A percentile compares a stretch with the other conserved stretches of the same genome.
phyloP scores from a whole-genome alignment of 1,140 invertebrate species.

The Pseudomyrmex gracilis region DNA sequence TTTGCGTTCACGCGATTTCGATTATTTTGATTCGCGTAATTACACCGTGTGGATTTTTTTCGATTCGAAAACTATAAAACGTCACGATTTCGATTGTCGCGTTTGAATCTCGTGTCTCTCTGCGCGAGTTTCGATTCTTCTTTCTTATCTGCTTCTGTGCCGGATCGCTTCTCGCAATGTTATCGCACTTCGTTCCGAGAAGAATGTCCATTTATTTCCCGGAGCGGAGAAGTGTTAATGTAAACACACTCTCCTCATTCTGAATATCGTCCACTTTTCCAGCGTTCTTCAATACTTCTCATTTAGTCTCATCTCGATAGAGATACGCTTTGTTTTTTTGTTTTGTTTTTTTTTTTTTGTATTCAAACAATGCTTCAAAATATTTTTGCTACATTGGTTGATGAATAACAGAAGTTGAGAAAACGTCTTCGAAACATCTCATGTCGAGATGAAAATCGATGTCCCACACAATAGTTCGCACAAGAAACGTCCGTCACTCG shows the following conservation, averaged over 20 bases:
- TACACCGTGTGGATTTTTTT: constrained; percentile 33
- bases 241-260: background rate
- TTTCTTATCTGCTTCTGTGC: constrained; percentile 29
- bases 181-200: constrained; percentile 45
- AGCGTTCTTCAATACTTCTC: background rate
- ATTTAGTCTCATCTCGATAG: constrained; percentile 11
- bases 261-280: constrained; percentile 7
- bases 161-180: constrained; percentile 47
- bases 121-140: constrained; percentile 30
- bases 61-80: background rate
- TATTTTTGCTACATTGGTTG: background rate
- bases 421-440: no score
- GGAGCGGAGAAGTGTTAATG: background rate
- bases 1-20: background rate
- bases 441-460: background rate
- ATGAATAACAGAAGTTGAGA: background rate
- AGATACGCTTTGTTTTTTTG: constrained; percentile 6
- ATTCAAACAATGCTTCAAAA: background rate
- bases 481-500: background rate
- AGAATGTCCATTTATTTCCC: constrained; percentile 17
- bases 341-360: background rate
- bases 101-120: no score
- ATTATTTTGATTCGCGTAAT: constrained; percentile 28
- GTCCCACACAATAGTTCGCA: background rate
- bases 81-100: constrained; percentile 9